Percentiles rank a stretch among this genome's conserved stretches.
These are phyloP conservation scores for Pogonus chalceus DNA, from an alignment of 1,140 invertebrate species.

Conservation along the genomic window DNA sequence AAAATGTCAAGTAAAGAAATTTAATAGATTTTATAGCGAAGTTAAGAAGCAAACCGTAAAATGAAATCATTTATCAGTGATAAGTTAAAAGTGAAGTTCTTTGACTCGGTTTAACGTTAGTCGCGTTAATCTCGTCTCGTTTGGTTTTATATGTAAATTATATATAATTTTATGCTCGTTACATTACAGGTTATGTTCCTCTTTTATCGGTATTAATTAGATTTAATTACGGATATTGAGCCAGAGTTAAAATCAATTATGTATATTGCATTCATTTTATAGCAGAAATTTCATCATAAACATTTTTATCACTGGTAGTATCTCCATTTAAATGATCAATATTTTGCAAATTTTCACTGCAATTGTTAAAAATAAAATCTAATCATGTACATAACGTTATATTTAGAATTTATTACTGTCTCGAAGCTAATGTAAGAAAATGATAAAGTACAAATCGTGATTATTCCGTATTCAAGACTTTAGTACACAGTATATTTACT, in stretches of 20 bases:
- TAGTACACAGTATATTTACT: background rate
- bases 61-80: too few relatives aligned
- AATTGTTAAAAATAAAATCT: too few relatives aligned
- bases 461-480: background rate
- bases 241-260: background rate
- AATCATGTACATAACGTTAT: too few relatives aligned
- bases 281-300: background rate
- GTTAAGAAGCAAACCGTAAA: too few relatives aligned
- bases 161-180: conserved; percentile 5
- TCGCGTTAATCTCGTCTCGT: background rate
- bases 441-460: background rate
- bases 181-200: background rate
- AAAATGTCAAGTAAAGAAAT: too few relatives aligned
- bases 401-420: too few relatives aligned
- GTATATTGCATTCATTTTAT: background rate
- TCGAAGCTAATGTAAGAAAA: too few relatives aligned
- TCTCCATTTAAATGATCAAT: too few relatives aligned
- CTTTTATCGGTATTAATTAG: background rate
- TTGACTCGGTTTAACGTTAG: background rate
- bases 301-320: too few relatives aligned
- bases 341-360: too few relatives aligned
- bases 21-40: too few relatives aligned
- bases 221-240: conserved; percentile 1
- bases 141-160: background rate
- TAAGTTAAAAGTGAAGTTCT: too few relatives aligned